Evolutionary conservation across 2,888 invertebrate species (phyloP).

Genomic region (Amphiduros pacificus): DNA sequence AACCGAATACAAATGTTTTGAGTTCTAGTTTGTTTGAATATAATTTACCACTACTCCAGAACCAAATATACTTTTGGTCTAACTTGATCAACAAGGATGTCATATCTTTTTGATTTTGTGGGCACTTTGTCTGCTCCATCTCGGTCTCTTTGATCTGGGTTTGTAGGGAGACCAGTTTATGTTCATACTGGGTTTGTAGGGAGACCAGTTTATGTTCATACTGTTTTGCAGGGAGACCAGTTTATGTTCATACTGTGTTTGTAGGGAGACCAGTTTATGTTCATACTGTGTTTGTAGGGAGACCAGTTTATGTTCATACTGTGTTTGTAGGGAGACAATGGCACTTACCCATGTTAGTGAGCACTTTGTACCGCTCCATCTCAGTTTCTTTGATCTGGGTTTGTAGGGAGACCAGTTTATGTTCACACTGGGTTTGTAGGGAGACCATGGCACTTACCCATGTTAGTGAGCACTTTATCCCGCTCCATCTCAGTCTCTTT

Average conservation of each 20-base stretch:
- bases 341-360: conserved; percentile 54
- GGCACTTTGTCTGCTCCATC: conserved; percentile 85
- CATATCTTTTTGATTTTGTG: no score
- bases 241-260: conserved; percentile 90
- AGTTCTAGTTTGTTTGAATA: no score
- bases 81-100: no score
- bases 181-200: conserved; percentile 89
- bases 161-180: conserved; percentile 81
- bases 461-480: conserved; percentile 75
- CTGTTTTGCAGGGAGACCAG: conserved; percentile 79
- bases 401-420: conserved; percentile 81
- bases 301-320: no score
- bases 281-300: no score
- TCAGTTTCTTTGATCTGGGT: conserved; percentile 84
- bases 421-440: conserved; percentile 89
- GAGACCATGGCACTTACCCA: conserved; percentile 69
- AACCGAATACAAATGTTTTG: no score
- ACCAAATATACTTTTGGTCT: no score
- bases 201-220: conserved; percentile 77
- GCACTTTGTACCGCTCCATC: conserved; percentile 86
- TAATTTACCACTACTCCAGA: no score
- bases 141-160: conserved; percentile 84
- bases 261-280: no score
- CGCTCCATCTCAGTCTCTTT: conserved; percentile 86
- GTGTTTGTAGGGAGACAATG: no score